Base-by-base conservation (phyloP, 2,888 invertebrate species). In the Synergus umbraculus region DNA sequence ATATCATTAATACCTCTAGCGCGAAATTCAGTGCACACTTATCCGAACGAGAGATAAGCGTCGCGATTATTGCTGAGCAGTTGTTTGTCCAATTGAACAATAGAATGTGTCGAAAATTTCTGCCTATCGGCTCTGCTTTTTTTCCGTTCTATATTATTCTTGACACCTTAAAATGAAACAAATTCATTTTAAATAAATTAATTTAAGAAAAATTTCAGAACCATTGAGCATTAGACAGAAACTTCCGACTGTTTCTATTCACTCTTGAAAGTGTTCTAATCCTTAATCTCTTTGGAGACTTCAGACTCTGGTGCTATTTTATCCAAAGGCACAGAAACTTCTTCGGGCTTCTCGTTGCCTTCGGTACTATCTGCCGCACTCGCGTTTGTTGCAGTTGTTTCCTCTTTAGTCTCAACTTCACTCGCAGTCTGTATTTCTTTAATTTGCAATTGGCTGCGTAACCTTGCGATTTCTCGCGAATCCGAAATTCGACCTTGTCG, bases 321-420 rank as follows among this genome's bases (percentile, higher is more conserved):
- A 78, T 87, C 87, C 79, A 84, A 84, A 76, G 85, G 81, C 78
- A 85, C 65, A 37, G 78, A 80, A 77, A 82, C 76, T 58, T 87
- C 86, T 7, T 84, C 83, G 69, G 89, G 88, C 49, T 88, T 88
- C 63, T 82, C 81, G 69, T 83, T 90, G 80, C 85, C 85, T 76
- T 90, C 91, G 63, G 91, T 91, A 81, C 91, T 91, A 77, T 91
- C 91, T 22, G 89, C 90, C 18, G 86, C 88, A 83, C 88, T 91
- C 5, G 89, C 86, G 54, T 88, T 88, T 41, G 85, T 83, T 65
- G 78, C 66, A 69, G 58, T 9, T 46, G 69, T 78, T 60, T 63
- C 77, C 46, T 76, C 69, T 18, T 77, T 64, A 66, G 73, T 78
- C 12, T 84, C 79, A 46, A 79, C 76, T 63, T 82, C 76, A 37